These are phyloP conservation scores for Silurus glanis DNA, from an alignment of 2,113 vertebrate genomes.

Conservation along the genomic window DNA sequence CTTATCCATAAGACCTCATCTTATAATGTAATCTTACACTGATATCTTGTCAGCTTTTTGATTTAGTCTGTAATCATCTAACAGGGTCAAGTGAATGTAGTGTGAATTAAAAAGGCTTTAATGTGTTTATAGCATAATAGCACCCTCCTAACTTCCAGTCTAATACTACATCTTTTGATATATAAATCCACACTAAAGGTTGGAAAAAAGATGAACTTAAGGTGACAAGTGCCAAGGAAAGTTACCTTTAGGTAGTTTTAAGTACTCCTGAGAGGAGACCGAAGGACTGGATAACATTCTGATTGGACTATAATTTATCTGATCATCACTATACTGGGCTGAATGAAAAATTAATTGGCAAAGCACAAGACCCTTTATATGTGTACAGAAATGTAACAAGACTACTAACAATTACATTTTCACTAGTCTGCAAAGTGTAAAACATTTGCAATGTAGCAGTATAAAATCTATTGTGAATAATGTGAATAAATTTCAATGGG, in stretches of 20 bases:
- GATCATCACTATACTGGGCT: not conserved
- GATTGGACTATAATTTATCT: not conserved
- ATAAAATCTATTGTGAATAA: not conserved
- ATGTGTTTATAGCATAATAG: not conserved
- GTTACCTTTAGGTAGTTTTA: not conserved
- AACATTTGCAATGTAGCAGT: not conserved
- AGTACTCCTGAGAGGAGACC: not conserved
- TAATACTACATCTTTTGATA: not conserved
- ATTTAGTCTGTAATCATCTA: not conserved
- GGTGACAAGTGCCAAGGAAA: not conserved
- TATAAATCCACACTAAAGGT: not conserved
- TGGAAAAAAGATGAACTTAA: not conserved
- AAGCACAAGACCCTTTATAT: too few relatives aligned
- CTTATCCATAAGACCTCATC: not conserved
- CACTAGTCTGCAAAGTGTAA: too few relatives aligned
- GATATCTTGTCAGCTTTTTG: too few relatives aligned
- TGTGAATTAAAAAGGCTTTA: not conserved
- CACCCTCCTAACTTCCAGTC: not conserved
- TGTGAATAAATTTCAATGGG: too few relatives aligned
- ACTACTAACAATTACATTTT: too few relatives aligned
- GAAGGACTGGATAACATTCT: not conserved
- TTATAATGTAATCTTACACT: too few relatives aligned
- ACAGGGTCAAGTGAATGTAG: not conserved
- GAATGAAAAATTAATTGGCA: not conserved
- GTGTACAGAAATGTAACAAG: too few relatives aligned